Conservation (phyloP, 2,113 vertebrate genomes). For the Columba janthina region DNA sequence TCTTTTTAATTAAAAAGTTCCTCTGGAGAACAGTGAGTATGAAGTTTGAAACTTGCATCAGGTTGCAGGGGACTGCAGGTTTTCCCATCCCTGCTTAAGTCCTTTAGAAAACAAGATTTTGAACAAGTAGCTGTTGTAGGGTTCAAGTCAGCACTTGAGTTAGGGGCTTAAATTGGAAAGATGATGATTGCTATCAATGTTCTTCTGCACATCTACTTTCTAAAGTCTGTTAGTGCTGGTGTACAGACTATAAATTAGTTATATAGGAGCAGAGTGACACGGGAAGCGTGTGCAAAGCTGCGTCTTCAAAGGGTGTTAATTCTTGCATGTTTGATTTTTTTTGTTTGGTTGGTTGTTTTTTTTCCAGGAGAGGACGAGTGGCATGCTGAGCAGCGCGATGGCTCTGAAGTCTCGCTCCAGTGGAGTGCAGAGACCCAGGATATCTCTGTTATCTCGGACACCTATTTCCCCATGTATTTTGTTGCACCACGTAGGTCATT, state of each 20-base stretch:
- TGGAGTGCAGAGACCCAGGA: slow-evolving; percentile 85
- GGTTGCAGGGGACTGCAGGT: not conserved
- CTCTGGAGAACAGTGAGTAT: not conserved
- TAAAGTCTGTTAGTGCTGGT: not conserved
- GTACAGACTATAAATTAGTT: not conserved
- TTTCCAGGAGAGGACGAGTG: slow-evolving; percentile 85
- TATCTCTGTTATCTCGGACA: slow-evolving; percentile 88
- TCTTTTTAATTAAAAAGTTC: slow-evolving; percentile 5
- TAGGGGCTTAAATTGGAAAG: not conserved
- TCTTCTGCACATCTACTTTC: not conserved
- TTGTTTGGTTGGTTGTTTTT: not conserved
- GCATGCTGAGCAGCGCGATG: slow-evolving; percentile 87
- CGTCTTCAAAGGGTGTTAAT: not conserved
- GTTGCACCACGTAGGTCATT: slow-evolving; percentile 86
- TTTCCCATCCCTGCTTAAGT: not conserved
- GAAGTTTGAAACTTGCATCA: not conserved
- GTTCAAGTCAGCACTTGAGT: not conserved
- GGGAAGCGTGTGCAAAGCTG: not conserved
- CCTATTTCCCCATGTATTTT: slow-evolving; percentile 95
- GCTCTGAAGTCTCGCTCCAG: slow-evolving; percentile 78
- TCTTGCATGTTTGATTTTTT: not conserved
- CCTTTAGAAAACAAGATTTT: not conserved
- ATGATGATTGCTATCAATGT: not conserved
- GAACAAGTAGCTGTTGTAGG: not conserved
- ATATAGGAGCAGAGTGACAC: rapidly evolving